phyloP scores from a whole-genome alignment of 2,888 invertebrate species.

The Sicus ferrugineus region DNA sequence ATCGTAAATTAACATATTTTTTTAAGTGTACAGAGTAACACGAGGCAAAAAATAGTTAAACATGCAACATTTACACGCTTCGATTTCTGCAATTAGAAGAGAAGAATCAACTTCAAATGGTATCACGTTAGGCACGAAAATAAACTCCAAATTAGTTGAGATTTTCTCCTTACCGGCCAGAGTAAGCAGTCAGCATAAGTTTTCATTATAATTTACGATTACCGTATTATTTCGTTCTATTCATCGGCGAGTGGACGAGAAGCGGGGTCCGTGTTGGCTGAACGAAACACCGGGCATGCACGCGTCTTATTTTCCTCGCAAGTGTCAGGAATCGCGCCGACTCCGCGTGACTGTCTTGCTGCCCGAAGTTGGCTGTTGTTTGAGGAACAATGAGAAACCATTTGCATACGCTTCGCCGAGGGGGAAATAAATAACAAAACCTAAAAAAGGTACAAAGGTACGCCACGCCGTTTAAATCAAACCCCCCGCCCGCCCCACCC shows the following conservation, averaged over 20 bases:
- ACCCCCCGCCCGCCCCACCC: conserved; percentile 21
- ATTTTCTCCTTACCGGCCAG: too few relatives aligned
- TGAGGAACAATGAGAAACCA: conserved; percentile 39
- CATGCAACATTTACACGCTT: too few relatives aligned
- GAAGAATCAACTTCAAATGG: too few relatives aligned
- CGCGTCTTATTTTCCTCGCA: not conserved
- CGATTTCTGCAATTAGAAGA: not conserved
- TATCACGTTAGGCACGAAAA: not conserved
- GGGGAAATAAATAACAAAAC: conserved; percentile 32
- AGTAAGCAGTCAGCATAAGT: not conserved
- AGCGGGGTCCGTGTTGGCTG: conserved; percentile 13
- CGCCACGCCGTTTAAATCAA: conserved; percentile 19
- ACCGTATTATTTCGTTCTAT: not conserved
- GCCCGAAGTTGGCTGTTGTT: conserved; percentile 25
- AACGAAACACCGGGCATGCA: not conserved
- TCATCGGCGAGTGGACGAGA: not conserved
- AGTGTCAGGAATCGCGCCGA: not conserved
- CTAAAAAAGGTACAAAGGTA: not conserved
- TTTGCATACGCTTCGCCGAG: conserved; percentile 46
- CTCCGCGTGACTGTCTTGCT: not conserved
- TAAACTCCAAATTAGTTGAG: not conserved
- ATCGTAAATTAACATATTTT: too few relatives aligned
- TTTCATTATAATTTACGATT: not conserved
- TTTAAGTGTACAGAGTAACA: too few relatives aligned
- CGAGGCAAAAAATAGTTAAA: too few relatives aligned